phyloP scores from a whole-genome alignment of 2,113 vertebrate genomes.

The Psophia crepitans region DNA sequence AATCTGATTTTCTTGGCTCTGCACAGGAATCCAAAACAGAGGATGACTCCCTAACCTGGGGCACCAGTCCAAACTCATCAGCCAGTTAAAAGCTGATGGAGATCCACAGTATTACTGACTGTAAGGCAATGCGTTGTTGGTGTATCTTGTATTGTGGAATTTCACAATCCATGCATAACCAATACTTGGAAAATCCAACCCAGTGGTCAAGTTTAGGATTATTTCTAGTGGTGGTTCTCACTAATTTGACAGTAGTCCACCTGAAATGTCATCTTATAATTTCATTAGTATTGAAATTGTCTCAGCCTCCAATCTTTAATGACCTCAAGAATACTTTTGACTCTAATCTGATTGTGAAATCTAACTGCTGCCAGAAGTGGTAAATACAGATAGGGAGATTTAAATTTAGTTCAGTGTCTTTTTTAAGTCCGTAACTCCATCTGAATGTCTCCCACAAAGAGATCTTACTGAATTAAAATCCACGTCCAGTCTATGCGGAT shows the following conservation, averaged over 20 bases:
- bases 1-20: not conserved
- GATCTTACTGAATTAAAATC: not conserved
- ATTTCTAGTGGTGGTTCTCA: not conserved
- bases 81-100: not conserved
- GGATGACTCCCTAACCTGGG: not conserved
- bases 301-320: not conserved
- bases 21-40: not conserved
- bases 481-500: not conserved
- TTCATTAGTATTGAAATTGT: not conserved
- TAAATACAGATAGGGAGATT: not conserved
- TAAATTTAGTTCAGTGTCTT: not conserved
- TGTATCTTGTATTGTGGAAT: not conserved
- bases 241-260: not conserved
- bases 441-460: not conserved
- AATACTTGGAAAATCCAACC: not conserved
- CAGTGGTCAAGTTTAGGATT: not conserved
- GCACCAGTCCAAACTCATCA: not conserved
- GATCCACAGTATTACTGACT: not conserved
- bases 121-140: not conserved
- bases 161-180: not conserved
- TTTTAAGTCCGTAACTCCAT: not conserved
- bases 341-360: not conserved
- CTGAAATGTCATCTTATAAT: not conserved
- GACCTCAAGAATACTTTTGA: not conserved
- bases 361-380: not conserved